Evolutionary conservation across 2,888 invertebrate genomes (phyloP).

Genomic region (Ypsolopha scabrella): DNA sequence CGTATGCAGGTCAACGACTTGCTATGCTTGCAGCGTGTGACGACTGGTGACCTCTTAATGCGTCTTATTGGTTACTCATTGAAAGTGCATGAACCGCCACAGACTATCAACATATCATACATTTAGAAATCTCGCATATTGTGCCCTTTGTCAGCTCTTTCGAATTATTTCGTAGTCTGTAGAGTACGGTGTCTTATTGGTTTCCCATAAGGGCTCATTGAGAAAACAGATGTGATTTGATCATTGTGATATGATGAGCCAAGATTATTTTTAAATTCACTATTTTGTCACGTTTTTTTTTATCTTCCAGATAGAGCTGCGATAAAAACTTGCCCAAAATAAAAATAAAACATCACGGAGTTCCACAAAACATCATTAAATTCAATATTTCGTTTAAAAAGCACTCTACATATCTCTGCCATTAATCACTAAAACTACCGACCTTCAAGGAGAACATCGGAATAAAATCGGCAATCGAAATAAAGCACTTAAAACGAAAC

Average conservation of each 20-base stretch:
- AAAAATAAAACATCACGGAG: constrained; percentile 17
- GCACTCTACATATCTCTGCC: constrained; percentile 65
- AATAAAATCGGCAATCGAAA: constrained; percentile 70
- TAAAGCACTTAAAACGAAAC: constrained; percentile 71
- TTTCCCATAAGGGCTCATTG: constrained; percentile 23
- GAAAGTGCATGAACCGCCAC: constrained; percentile 32
- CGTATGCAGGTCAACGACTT: constrained; percentile 58
- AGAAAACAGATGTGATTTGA: background rate
- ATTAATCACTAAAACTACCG: constrained; percentile 70
- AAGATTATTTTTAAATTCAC: too few species aligned
- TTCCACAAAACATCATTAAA: constrained; percentile 66
- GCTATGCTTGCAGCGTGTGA: constrained; percentile 46
- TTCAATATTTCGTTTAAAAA: constrained; percentile 68
- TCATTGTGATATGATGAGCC: too few species aligned
- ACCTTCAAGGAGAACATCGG: constrained; percentile 67
- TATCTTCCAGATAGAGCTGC: too few species aligned
- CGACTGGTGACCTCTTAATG: constrained; percentile 61
- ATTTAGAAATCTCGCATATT: background rate
- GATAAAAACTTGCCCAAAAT: background rate
- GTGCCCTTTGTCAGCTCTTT: too few species aligned
- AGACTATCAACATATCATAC: constrained; percentile 1
- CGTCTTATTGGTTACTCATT: constrained; percentile 64
- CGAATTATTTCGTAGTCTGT: constrained; percentile 11
- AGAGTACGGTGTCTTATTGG: constrained; percentile 19
- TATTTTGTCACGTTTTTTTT: too few species aligned